Percentiles rank a stretch among this genome's conserved stretches.
Evolutionary conservation across 2,888 invertebrate species (phyloP).

Genomic region (Drosophila leonis): DNA sequence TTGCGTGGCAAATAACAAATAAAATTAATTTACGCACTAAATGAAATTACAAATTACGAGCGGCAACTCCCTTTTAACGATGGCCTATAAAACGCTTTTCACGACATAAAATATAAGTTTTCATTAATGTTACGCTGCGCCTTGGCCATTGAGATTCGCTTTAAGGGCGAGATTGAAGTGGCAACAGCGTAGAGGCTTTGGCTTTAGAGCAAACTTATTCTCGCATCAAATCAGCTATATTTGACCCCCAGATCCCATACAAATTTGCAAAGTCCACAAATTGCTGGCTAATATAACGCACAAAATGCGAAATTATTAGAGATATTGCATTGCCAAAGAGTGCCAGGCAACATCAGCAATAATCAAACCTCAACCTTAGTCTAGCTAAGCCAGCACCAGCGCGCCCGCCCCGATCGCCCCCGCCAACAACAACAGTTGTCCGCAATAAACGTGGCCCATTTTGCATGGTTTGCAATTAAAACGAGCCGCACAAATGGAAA

Average conservation of each 20-base stretch:
- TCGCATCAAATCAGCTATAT: background rate
- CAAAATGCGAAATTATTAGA: slow-evolving; percentile 41
- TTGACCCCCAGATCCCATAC: background rate
- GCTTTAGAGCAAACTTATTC: no score
- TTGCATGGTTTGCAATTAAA: slow-evolving; percentile 61
- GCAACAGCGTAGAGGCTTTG: background rate
- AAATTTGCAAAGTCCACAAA: slow-evolving; percentile 35
- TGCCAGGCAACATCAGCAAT: slow-evolving; percentile 22
- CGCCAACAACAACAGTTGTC: slow-evolving; percentile 6
- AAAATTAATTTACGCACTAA: slow-evolving; percentile 53
- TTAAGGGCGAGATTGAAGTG: background rate
- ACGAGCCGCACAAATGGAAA: slow-evolving; percentile 69
- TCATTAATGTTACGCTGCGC: slow-evolving; percentile 5
- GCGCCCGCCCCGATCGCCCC: background rate
- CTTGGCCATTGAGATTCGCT: slow-evolving; percentile 9
- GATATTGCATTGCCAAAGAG: slow-evolving; percentile 27
- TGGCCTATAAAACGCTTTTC: slow-evolving; percentile 47
- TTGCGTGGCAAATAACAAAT: slow-evolving; percentile 34
- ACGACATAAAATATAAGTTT: slow-evolving; percentile 2
- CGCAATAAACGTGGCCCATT: slow-evolving; percentile 46
- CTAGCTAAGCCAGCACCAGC: background rate
- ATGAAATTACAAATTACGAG: slow-evolving; percentile 45
- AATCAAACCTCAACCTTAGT: slow-evolving; percentile 8
- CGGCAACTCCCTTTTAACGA: slow-evolving; percentile 30
- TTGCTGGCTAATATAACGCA: slow-evolving; percentile 36